Percentiles rank a stretch among this genome's conserved stretches.
Conservation (phyloP, 2,113 vertebrate genomes). For the Campylomormyrus tamandua region DNA sequence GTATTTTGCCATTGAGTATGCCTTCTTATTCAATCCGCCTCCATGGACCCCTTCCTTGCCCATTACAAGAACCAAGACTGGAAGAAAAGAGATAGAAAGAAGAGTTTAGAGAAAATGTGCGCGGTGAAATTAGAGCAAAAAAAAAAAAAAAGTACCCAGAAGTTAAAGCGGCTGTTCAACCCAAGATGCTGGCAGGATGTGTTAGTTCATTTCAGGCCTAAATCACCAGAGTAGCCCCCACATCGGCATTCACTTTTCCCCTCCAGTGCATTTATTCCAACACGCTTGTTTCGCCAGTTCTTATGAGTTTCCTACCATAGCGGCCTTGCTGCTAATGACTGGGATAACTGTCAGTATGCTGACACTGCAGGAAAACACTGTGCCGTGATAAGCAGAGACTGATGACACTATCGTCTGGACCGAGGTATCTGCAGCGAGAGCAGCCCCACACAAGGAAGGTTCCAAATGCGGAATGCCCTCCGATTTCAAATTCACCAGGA, state of each 20-base stretch:
- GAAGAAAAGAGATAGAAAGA: constrained; percentile 33
- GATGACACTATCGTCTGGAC: not conserved
- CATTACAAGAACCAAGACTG: constrained; percentile 69
- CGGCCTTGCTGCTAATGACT: not conserved
- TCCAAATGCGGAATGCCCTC: not conserved
- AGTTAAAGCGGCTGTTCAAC: not conserved
- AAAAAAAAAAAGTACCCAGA: constrained; percentile 40
- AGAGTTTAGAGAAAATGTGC: constrained; percentile 1
- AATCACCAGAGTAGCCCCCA: not conserved
- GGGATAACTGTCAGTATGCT: not conserved
- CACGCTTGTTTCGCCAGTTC: not conserved
- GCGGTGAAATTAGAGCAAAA: constrained; percentile 19
- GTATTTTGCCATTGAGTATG: constrained; percentile 93
- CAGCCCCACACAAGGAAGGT: not conserved
- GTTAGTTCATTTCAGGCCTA: constrained; percentile 17
- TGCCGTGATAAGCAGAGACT: not conserved
- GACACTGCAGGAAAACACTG: not conserved
- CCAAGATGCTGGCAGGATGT: constrained; percentile 20
- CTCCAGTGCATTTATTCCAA: not conserved
- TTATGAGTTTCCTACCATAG: constrained; percentile 65
- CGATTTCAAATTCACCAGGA: not conserved
- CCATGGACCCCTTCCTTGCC: constrained; percentile 97
- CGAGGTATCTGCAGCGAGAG: not conserved
- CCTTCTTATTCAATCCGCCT: constrained; percentile 97
- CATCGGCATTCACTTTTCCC: not conserved